phyloP scores from a whole-genome alignment of 2,888 invertebrate species.

The Stenolophus ochropezus region DNA sequence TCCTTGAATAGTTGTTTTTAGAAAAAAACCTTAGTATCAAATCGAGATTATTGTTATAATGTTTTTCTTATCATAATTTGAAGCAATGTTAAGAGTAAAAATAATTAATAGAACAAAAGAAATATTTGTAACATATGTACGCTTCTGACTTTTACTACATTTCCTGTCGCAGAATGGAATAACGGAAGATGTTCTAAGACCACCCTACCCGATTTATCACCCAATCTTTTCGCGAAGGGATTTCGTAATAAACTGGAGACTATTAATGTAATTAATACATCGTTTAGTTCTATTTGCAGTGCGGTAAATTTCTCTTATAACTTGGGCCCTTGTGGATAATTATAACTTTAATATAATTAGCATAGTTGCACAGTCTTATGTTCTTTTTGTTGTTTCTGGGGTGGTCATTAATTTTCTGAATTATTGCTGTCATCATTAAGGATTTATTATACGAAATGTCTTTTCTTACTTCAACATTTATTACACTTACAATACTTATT shows the following conservation, averaged over 20 bases:
- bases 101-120: not conserved
- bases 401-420: not conserved
- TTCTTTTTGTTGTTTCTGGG: not conserved
- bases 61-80: too few relatives aligned
- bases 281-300: slow-evolving; percentile 30
- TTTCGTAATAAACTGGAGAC: slow-evolving; percentile 9
- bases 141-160: not conserved
- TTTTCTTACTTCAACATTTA: not conserved
- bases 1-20: too few relatives aligned
- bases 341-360: not conserved
- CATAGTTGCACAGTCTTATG: not conserved
- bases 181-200: not conserved
- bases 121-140: not conserved
- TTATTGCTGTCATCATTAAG: not conserved
- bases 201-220: slow-evolving; percentile 16
- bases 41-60: too few relatives aligned
- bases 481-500: not conserved
- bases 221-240: slow-evolving; percentile 19
- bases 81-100: too few relatives aligned
- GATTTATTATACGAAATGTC: not conserved
- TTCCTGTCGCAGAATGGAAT: not conserved
- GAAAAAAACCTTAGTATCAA: too few relatives aligned
- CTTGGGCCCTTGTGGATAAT: slow-evolving; percentile 23
- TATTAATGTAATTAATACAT: slow-evolving; percentile 36
- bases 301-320: slow-evolving; percentile 4